Evolutionary conservation across 1,140 invertebrate species (phyloP).

Genomic region (Temnothorax longispinosus): DNA sequence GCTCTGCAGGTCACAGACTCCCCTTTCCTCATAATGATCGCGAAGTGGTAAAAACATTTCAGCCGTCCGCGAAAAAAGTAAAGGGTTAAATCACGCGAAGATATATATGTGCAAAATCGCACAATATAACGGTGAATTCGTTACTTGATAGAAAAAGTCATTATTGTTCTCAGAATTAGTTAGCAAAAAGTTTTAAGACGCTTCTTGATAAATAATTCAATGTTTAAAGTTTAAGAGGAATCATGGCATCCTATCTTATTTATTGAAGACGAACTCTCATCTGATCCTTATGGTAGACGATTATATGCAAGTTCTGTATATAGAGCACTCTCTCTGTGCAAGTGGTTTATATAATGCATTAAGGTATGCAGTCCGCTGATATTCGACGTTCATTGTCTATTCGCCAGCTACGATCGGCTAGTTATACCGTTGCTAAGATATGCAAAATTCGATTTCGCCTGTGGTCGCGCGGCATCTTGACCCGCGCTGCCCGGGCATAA

Average conservation of each 20-base stretch:
- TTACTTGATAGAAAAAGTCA: not conserved
- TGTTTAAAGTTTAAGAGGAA: not conserved
- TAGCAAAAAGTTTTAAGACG: not conserved
- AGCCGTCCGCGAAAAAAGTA: not conserved
- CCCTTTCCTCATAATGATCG: not conserved
- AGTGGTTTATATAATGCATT: slow-evolving; percentile 14
- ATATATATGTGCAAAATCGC: not conserved
- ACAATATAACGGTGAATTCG: not conserved
- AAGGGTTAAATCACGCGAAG: not conserved
- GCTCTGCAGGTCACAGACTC: not conserved
- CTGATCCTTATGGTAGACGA: not conserved
- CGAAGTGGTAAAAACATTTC: not conserved
- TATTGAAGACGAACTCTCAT: not conserved
- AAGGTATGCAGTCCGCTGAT: not conserved
- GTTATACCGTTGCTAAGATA: slow-evolving; percentile 44
- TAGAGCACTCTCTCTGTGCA: not conserved
- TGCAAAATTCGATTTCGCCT: slow-evolving; percentile 55
- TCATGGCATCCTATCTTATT: not conserved
- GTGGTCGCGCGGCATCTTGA: slow-evolving; percentile 21
- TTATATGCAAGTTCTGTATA: not conserved
- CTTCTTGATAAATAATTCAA: not conserved
- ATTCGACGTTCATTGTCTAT: slow-evolving; percentile 21
- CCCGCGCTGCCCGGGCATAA: not conserved
- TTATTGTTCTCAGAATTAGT: not conserved
- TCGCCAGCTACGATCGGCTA: slow-evolving; percentile 25